Percentiles rank a stretch among this genome's conserved stretches.
Conservation (phyloP, 1,140 invertebrate genomes). For the Leptinotarsa undecemlineata region DNA sequence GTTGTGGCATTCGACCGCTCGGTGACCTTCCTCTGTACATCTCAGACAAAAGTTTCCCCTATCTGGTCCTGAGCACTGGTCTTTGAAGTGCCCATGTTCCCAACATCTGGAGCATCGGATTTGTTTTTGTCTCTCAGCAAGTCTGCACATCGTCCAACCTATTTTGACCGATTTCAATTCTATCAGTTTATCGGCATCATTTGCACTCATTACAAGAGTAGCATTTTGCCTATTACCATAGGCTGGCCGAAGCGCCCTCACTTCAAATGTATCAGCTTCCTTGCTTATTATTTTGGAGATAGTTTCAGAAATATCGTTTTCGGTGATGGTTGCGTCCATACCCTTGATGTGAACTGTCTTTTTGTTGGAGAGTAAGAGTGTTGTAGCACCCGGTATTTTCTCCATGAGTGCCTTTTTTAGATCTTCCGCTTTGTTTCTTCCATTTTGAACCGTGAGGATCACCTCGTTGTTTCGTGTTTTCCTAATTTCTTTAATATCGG, state of each 20-base stretch:
- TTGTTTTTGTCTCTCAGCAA: constrained; percentile 16
- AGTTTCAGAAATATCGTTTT: not conserved
- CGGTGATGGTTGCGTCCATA: not conserved
- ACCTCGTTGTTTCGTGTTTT: constrained; percentile 11
- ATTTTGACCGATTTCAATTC: constrained; percentile 12
- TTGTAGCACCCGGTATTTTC: not conserved
- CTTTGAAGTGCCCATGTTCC: constrained; percentile 20
- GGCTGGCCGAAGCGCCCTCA: constrained; percentile 12
- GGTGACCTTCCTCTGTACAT: constrained; percentile 23
- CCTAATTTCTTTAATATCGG: constrained; percentile 5
- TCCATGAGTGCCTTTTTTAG: not conserved
- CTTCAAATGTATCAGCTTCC: not conserved
- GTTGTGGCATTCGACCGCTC: constrained; percentile 1
- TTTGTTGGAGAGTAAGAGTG: not conserved
- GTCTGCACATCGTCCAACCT: constrained; percentile 18
- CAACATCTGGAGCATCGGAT: constrained; percentile 27
- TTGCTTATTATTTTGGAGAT: not conserved
- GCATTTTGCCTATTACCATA: not conserved
- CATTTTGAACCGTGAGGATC: constrained; percentile 15
- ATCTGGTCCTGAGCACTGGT: constrained; percentile 16
- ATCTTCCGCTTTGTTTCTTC: not conserved
- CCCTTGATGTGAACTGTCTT: constrained; percentile 8
- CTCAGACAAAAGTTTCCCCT: constrained; percentile 12
- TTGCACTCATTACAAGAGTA: not conserved
- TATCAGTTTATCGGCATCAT: constrained; percentile 15